These are phyloP conservation scores for Papilio glaucus DNA, from an alignment of 1,140 invertebrate species.

Conservation along the genomic window DNA sequence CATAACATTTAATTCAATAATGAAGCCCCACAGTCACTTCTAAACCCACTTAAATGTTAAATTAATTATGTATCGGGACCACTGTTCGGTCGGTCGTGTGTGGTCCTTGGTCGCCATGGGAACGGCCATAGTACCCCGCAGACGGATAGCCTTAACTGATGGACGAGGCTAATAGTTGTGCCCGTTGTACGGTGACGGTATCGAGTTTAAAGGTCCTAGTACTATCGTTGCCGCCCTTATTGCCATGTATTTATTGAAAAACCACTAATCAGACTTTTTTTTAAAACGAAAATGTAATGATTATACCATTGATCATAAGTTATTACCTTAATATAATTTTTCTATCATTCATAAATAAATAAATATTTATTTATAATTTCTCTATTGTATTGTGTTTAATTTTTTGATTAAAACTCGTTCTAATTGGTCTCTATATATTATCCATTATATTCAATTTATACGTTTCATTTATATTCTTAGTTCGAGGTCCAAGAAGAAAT, in stretches of 20 bases:
- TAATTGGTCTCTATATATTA: no score
- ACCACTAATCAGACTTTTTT: background rate
- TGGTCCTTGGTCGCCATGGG: slow-evolving; percentile 75
- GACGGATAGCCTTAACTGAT: slow-evolving; percentile 72
- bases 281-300: background rate
- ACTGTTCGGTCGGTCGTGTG: slow-evolving; percentile 69
- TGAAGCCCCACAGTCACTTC: slow-evolving; percentile 1
- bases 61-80: slow-evolving; percentile 44
- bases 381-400: no score
- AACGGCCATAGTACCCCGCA: slow-evolving; percentile 60
- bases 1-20: slow-evolving; percentile 3
- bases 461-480: background rate
- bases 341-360: background rate
- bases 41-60: slow-evolving; percentile 30
- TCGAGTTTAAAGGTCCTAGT: slow-evolving; percentile 63
- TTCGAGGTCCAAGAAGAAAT: background rate
- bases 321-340: background rate
- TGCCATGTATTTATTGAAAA: slow-evolving; percentile 4
- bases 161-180: slow-evolving; percentile 74
- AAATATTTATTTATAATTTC: background rate
- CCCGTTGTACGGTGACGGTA: slow-evolving; percentile 46
- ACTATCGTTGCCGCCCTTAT: background rate
- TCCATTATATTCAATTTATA: no score
- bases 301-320: background rate
- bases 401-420: no score